A percentile compares a stretch with the other conserved stretches of the same genome.
Evolutionary conservation across 2,888 invertebrate genomes (phyloP).

Genomic region (Drosophila buzzatii): DNA sequence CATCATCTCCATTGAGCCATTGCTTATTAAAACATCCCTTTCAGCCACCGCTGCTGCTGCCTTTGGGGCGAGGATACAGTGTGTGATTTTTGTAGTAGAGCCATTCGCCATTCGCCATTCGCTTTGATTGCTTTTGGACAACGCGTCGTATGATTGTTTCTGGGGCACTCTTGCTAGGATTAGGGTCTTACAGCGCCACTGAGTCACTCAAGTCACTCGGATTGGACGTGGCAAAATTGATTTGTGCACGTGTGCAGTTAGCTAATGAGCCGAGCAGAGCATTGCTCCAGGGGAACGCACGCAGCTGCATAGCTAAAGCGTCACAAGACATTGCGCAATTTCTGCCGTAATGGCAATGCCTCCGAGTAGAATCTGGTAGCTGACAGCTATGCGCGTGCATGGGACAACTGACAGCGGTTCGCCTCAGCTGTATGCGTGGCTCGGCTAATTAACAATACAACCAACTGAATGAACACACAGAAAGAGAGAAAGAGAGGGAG

Average conservation of each 20-base stretch:
- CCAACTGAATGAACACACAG: slow-evolving; percentile 50
- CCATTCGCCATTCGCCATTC: slow-evolving; percentile 68
- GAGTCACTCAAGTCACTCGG: slow-evolving; percentile 28
- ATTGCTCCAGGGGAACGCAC: slow-evolving; percentile 24
- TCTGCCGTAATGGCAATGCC: slow-evolving; percentile 38
- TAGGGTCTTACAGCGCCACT: slow-evolving; percentile 32
- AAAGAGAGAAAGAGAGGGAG: not conserved
- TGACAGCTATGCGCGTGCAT: slow-evolving; percentile 16
- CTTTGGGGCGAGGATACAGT: slow-evolving; percentile 1
- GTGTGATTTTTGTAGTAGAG: slow-evolving; percentile 47
- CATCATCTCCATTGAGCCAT: slow-evolving; percentile 36
- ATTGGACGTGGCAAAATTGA: slow-evolving; percentile 64
- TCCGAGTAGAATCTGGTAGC: slow-evolving; percentile 30
- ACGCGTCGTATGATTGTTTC: slow-evolving; percentile 73
- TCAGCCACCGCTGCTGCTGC: not conserved
- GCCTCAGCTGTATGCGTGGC: slow-evolving; percentile 39
- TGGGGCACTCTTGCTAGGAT: slow-evolving; percentile 32
- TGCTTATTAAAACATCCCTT: slow-evolving; percentile 69
- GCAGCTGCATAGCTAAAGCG: slow-evolving; percentile 24
- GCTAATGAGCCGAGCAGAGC: slow-evolving; percentile 63
- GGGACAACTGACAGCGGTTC: slow-evolving; percentile 20
- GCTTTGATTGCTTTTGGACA: slow-evolving; percentile 72
- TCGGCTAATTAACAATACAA: slow-evolving; percentile 71
- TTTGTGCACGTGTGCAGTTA: slow-evolving; percentile 77
- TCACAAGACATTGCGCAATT: slow-evolving; percentile 35